These are phyloP conservation scores for Struthio camelus DNA, from an alignment of 2,113 vertebrate species.

Conservation along the genomic window DNA sequence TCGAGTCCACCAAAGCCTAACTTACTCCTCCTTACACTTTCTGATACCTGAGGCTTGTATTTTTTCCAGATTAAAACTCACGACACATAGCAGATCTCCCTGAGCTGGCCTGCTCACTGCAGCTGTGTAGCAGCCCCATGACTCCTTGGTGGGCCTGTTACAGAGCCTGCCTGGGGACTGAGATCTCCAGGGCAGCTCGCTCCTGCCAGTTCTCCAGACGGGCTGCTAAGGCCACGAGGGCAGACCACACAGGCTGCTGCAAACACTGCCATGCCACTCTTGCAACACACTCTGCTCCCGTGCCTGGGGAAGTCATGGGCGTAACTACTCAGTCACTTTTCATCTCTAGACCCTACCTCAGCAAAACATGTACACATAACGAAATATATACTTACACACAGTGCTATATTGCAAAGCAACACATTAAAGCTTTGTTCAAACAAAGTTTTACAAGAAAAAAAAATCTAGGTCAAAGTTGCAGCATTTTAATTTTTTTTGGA, in stretches of 20 bases:
- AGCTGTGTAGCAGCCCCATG: background rate
- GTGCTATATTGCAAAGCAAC: background rate
- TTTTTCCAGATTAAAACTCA: background rate
- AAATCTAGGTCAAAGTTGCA: background rate
- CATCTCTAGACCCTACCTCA: conserved; percentile 1
- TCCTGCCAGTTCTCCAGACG: conserved; percentile 18
- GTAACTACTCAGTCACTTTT: background rate
- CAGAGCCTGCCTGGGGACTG: background rate
- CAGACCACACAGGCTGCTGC: conserved; percentile 65
- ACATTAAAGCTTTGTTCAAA: background rate
- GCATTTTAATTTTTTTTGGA: background rate
- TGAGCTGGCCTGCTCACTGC: background rate
- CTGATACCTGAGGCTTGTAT: background rate
- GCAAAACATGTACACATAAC: background rate
- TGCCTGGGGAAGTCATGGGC: background rate
- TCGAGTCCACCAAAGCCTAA: background rate
- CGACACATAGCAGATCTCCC: background rate
- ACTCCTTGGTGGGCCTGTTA: background rate
- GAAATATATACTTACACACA: background rate
- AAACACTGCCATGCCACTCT: conserved; percentile 16
- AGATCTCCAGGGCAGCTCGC: background rate
- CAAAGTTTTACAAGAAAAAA: background rate
- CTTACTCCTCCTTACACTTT: background rate
- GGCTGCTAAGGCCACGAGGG: conserved; percentile 31
- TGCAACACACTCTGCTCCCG: conserved; percentile 35